These are phyloP conservation scores for Rhinolophus ferrumequinum DNA, from an alignment of 2,113 vertebrate species.

Conservation along the genomic window DNA sequence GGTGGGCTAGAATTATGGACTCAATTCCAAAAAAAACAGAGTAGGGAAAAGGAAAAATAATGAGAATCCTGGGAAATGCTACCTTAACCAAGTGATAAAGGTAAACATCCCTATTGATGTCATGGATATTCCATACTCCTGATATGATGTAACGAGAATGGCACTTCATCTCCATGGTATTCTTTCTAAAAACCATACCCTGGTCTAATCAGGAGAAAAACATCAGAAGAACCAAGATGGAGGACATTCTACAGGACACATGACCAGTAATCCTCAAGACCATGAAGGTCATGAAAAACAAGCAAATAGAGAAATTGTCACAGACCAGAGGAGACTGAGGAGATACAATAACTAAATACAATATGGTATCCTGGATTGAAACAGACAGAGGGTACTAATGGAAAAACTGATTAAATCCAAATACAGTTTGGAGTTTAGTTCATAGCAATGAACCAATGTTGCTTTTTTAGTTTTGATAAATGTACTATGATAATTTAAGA, in stretches of 20 bases:
- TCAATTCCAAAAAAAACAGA: background rate
- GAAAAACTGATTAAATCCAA: background rate
- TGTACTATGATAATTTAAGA: background rate
- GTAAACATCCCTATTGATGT: background rate
- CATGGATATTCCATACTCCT: background rate
- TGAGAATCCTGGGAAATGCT: background rate
- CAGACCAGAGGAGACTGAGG: background rate
- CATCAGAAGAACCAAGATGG: background rate
- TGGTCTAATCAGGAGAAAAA: background rate
- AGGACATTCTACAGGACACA: background rate
- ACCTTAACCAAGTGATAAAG: background rate
- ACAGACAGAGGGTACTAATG: background rate
- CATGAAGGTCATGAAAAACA: background rate
- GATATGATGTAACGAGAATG: background rate
- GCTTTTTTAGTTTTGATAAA: background rate
- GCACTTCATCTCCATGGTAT: background rate
- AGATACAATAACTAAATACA: background rate
- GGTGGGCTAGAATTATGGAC: background rate
- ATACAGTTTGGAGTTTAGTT: background rate
- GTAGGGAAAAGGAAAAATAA: background rate
- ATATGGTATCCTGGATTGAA: background rate
- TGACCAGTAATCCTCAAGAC: background rate
- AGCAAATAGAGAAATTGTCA: background rate
- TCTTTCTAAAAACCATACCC: background rate
- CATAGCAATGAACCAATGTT: background rate